A percentile compares a stretch with the other conserved stretches of the same genome.
Evolutionary conservation across 2,113 vertebrate genomes (phyloP).

Genomic region (Brachionichthys hirsutus): DNA sequence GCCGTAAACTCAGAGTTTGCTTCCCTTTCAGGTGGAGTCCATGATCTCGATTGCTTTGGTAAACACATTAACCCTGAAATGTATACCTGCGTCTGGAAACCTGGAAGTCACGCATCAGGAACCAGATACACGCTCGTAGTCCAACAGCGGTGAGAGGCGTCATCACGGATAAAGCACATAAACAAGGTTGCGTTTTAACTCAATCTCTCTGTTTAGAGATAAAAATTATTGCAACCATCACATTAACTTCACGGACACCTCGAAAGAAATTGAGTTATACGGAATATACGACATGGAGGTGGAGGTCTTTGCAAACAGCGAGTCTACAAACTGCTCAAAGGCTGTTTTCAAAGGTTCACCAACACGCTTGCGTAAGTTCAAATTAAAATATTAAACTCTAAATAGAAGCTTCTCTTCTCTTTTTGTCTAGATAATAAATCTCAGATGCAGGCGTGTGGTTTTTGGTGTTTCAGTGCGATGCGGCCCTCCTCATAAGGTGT

Average conservation of each 20-base stretch:
- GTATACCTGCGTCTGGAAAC: constrained; percentile 56
- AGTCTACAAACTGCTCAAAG: constrained; percentile 50
- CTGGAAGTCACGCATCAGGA: constrained; percentile 17
- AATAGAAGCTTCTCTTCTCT: background rate
- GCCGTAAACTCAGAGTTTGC: background rate
- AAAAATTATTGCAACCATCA: fast-evolving
- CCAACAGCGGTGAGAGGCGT: constrained; percentile 34
- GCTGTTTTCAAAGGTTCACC: constrained; percentile 51
- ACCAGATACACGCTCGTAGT: constrained; percentile 46
- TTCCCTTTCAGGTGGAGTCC: constrained; percentile 50
- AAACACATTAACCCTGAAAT: fast-evolving
- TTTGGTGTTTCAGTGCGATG: constrained; percentile 63
- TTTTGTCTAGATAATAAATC: background rate
- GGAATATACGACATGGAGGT: fast-evolving
- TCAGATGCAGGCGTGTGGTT: background rate
- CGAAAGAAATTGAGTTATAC: fast-evolving
- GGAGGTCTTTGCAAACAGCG: constrained; percentile 45
- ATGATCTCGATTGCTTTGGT: constrained; percentile 64
- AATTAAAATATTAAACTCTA: too few relatives aligned
- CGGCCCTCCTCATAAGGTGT: constrained; percentile 31
- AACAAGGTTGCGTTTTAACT: background rate
- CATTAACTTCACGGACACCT: background rate
- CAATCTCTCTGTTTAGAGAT: fast-evolving
- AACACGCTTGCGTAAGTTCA: constrained; percentile 46
- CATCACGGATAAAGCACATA: background rate